A percentile compares a stretch with the other conserved stretches of the same genome.
These are phyloP conservation scores for Whitmania pigra DNA, from an alignment of 1,140 invertebrate genomes.

Conservation along the genomic window DNA sequence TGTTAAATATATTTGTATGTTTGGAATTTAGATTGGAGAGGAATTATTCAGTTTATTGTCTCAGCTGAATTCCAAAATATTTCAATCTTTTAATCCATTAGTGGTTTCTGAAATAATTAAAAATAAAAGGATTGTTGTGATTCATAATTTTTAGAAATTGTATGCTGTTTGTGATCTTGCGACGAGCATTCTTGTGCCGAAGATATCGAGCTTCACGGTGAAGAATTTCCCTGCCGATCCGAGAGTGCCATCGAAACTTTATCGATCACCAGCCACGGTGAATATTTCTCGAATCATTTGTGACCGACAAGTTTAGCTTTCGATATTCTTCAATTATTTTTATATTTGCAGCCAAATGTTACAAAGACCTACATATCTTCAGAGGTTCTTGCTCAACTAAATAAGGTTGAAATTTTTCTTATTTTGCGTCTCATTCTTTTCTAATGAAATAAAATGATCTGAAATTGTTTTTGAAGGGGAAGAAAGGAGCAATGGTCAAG, in stretches of 20 bases:
- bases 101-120: neutral
- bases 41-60: too few relatives aligned
- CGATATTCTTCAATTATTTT: neutral
- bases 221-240: conserved; percentile 74
- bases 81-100: neutral
- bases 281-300: neutral
- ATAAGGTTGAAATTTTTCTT: neutral
- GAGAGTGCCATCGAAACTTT: conserved; percentile 42
- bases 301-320: neutral
- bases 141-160: conserved; percentile 58
- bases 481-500: too few relatives aligned
- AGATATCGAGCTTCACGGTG: conserved; percentile 72
- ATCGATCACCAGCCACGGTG: conserved; percentile 29
- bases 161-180: conserved; percentile 90
- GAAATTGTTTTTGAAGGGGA: too few relatives aligned
- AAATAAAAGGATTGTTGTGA: neutral
- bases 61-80: too few relatives aligned
- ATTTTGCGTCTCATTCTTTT: too few relatives aligned
- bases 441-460: too few relatives aligned
- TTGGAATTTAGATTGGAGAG: neutral
- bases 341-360: neutral
- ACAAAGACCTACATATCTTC: neutral
- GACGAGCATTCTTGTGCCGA: conserved; percentile 70
- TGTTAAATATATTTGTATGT: neutral
- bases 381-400: conserved; percentile 6